Base-by-base conservation (phyloP, 2,113 vertebrate species). In the Tichodroma muraria region DNA sequence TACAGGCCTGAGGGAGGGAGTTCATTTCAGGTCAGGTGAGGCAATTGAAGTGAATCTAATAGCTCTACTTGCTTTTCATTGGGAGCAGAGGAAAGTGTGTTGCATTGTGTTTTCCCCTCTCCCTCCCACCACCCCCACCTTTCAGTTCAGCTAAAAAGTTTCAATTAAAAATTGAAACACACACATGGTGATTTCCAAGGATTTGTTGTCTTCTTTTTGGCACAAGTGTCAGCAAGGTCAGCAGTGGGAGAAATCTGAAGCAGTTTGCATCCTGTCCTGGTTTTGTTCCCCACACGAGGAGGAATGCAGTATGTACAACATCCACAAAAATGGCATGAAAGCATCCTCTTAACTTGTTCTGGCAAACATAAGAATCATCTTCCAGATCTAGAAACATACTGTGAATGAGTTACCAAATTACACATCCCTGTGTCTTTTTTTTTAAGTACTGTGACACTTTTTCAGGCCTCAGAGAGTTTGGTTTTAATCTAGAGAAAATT, bases 1-100 rank as follows among this genome's bases (percentile, higher is more conserved):
- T 98, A 92, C 88, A 90, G 96, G 97, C 97, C 97, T 97, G 92
- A 96, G 97, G 97, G 97, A 97, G 96, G 96, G 97, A 97, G 97
- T 96, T 97, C 96, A 96, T 97, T 98, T 97, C 97, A 95, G 97
- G 97, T 97, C 97, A 97, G 91, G 96, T 97, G 97, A 98, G 97
- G 96, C 97, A 97, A 97, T 89, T 97, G 98, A 97, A 97, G 97
- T 97, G 97, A 96, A 97, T 97, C 97, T 64, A 93, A 95, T 95
- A 96, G 94, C 94, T 96, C 90, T 61, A 78, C 91, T 94, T 97
- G 96, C 97, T 97, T 97, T 98, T 96, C 95, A 96, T 2, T 24
- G 37, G 78, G 73, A 97, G 93, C 91, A 68, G 94, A 76, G 66
- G 87, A 76, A 96, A 97, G 95, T 90, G 97, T 97, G 96, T 57